Conservation (phyloP, 2,797 vertebrate species). For the Galago senegalensis region DNA sequence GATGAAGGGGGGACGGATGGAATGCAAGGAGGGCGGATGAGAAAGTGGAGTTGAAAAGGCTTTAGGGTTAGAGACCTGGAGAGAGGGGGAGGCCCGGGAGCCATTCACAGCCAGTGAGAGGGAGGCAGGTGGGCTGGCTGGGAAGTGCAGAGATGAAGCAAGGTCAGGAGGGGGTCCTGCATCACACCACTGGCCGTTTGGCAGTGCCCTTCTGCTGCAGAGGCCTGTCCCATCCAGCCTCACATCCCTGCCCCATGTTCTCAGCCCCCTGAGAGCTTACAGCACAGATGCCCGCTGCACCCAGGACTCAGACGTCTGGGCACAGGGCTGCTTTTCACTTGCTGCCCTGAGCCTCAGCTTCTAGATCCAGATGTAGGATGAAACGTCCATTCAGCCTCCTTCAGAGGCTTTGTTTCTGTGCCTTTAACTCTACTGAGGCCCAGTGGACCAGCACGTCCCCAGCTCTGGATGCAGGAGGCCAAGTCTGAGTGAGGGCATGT, state of each 20-base stretch:
- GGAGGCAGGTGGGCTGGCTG: background rate
- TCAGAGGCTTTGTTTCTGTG: too few species aligned
- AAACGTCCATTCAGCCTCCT: background rate
- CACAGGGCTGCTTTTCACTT: rapidly evolving
- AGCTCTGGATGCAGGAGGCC: rapidly evolving
- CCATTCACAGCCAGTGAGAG: rapidly evolving
- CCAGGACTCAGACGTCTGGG: rapidly evolving
- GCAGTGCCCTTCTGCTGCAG: background rate
- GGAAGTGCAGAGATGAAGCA: background rate
- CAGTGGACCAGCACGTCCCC: background rate
- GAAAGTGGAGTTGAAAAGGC: background rate
- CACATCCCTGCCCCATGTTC: background rate
- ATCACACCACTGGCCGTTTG: background rate
- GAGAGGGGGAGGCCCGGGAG: too few species aligned
- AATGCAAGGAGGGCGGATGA: background rate
- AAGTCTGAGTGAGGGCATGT: rapidly evolving
- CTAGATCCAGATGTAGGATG: too few species aligned
- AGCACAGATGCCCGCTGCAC: background rate
- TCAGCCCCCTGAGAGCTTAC: background rate
- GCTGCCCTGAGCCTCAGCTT: background rate
- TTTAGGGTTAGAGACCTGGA: background rate
- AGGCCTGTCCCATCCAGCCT: background rate
- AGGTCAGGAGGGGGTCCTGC: background rate
- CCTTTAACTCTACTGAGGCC: background rate
- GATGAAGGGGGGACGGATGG: background rate